Percentiles rank a stretch among this genome's conserved stretches.
These are phyloP conservation scores for Falco peregrinus DNA, from an alignment of 2,797 vertebrate genomes.

Conservation along the genomic window DNA sequence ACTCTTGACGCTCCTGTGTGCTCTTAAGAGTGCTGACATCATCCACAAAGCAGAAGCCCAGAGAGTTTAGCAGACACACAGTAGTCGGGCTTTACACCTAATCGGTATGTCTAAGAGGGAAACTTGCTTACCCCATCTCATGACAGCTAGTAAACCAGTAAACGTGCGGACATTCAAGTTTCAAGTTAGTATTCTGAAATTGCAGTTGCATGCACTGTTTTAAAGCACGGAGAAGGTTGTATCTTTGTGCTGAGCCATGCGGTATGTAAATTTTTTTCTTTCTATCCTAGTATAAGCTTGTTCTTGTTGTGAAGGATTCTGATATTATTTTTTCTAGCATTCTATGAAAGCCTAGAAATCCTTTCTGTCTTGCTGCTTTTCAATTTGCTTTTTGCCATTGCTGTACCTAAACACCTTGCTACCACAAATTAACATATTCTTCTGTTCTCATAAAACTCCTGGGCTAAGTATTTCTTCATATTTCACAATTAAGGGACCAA, in stretches of 20 bases:
- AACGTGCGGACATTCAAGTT: neutral
- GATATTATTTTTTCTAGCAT: neutral
- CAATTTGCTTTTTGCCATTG: neutral
- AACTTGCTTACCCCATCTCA: neutral
- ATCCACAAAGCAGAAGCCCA: neutral
- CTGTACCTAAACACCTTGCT: neutral
- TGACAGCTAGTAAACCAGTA: too few relatives aligned
- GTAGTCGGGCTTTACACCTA: neutral
- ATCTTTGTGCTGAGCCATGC: neutral
- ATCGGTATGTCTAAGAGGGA: neutral
- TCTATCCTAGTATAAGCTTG: neutral
- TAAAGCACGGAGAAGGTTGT: neutral
- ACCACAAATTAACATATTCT: neutral
- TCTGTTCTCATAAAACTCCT: neutral
- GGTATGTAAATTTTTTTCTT: neutral
- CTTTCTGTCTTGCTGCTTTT: neutral
- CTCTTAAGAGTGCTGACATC: neutral
- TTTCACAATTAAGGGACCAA: neutral
- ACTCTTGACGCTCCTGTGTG: neutral
- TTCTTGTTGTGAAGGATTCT: neutral
- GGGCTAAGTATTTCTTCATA: neutral
- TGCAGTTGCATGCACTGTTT: neutral
- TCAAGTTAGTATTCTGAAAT: neutral
- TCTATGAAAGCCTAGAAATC: neutral
- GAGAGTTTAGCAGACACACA: rapidly evolving